phyloP scores from a whole-genome alignment of 2,113 vertebrate species.

The Corvus moneduloides region DNA sequence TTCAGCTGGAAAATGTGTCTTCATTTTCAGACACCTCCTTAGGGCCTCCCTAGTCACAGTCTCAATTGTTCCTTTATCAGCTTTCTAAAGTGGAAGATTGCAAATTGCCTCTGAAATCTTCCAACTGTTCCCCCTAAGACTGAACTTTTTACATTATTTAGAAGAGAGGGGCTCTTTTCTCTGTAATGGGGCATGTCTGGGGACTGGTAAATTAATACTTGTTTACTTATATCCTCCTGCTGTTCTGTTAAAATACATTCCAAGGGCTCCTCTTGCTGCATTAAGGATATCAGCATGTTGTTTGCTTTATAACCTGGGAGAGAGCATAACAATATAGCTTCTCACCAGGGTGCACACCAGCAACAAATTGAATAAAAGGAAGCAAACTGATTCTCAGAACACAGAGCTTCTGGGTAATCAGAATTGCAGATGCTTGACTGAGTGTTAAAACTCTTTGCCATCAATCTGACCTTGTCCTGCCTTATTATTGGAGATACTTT shows the following conservation, averaged over 20 bases:
- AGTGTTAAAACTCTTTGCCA: constrained; percentile 1
- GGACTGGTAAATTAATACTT: constrained; percentile 64
- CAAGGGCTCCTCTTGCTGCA: constrained; percentile 50
- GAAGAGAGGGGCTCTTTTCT: constrained; percentile 20
- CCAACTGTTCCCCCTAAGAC: constrained; percentile 1
- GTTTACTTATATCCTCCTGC: constrained; percentile 63
- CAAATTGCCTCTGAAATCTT: constrained; percentile 26
- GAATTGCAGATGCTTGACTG: constrained; percentile 42
- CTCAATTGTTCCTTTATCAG: not conserved
- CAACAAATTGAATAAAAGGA: constrained; percentile 61
- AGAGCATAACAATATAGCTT: constrained; percentile 46
- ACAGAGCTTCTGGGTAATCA: constrained; percentile 20
- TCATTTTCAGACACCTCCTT: not conserved
- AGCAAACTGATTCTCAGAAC: constrained; percentile 41
- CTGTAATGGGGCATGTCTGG: constrained; percentile 10
- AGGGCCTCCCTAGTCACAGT: not conserved
- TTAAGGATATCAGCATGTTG: constrained; percentile 51
- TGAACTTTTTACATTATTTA: not conserved
- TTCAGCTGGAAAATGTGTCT: not conserved
- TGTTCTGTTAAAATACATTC: constrained; percentile 38
- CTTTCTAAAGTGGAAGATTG: not conserved
- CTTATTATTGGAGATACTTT: not conserved
- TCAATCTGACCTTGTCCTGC: constrained; percentile 5
- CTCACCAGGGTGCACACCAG: constrained; percentile 22
- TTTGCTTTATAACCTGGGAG: constrained; percentile 50